A percentile compares a stretch with the other conserved stretches of the same genome.
phyloP scores from a whole-genome alignment of 2,888 invertebrate species.

The Pseudococcus jackbeardsleyi region DNA sequence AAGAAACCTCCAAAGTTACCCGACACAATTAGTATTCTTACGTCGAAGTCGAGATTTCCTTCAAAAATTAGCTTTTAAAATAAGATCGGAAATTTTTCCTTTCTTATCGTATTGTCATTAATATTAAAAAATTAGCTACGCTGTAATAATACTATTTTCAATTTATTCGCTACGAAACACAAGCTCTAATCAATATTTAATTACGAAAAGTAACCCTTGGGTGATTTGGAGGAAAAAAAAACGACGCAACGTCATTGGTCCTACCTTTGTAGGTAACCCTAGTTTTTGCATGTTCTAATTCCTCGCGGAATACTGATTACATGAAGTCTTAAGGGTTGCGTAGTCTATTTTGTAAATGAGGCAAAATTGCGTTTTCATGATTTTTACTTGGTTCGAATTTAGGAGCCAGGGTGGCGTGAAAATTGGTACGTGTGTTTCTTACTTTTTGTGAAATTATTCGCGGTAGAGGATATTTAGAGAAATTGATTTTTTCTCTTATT shows the following conservation, averaged over 20 bases:
- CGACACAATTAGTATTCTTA: background rate
- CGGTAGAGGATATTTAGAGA: too few relatives aligned
- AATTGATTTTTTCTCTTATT: too few relatives aligned
- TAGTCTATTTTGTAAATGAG: too few relatives aligned
- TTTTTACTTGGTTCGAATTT: too few relatives aligned
- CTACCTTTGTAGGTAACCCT: background rate
- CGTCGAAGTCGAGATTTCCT: background rate
- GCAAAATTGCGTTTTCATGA: too few relatives aligned
- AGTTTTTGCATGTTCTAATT: too few relatives aligned
- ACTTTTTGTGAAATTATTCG: too few relatives aligned
- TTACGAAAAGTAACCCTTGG: background rate
- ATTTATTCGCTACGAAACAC: background rate
- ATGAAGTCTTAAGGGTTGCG: too few relatives aligned
- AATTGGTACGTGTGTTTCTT: too few relatives aligned
- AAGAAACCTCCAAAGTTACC: background rate
- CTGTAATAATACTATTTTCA: background rate
- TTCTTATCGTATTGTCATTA: background rate
- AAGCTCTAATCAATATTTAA: background rate
- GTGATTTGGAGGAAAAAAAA: background rate
- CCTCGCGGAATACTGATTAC: too few relatives aligned
- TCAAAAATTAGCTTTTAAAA: background rate
- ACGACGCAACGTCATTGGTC: background rate
- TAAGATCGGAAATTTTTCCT: background rate
- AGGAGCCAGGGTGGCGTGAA: too few relatives aligned
- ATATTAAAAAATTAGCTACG: background rate